These are phyloP conservation scores for Synergus gifuensis DNA, from an alignment of 2,888 invertebrate genomes.

Conservation along the genomic window DNA sequence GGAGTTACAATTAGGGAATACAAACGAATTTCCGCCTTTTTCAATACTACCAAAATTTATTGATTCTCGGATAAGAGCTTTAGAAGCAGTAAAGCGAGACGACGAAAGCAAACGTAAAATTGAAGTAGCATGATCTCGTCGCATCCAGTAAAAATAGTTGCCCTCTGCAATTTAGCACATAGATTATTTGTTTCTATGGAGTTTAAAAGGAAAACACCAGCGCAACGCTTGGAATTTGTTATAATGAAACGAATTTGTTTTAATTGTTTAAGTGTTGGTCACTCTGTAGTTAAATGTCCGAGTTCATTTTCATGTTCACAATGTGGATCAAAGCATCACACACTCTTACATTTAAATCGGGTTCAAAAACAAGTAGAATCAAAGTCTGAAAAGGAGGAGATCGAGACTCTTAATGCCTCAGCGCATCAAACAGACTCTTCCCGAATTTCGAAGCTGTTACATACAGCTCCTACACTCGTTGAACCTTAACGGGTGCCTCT, in stretches of 20 bases:
- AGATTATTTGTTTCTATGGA: neutral
- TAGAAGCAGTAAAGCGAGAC: neutral
- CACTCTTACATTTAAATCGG: neutral
- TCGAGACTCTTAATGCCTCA: too few relatives aligned
- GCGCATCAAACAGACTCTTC: too few relatives aligned
- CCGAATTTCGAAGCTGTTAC: neutral
- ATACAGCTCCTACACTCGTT: neutral
- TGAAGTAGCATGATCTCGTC: neutral
- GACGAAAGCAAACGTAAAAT: neutral
- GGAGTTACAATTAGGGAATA: neutral
- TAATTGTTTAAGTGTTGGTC: neutral
- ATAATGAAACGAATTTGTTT: neutral
- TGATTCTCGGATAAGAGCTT: conserved; percentile 1
- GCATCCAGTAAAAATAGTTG: conserved; percentile 3
- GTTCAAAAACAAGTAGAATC: neutral
- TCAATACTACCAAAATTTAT: neutral
- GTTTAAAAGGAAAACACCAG: neutral
- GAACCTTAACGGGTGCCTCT: conserved; percentile 6
- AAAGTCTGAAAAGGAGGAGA: too few relatives aligned
- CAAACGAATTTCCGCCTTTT: conserved; percentile 3
- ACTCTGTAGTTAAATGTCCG: neutral
- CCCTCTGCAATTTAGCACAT: conserved; percentile 15
- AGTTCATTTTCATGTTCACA: neutral
- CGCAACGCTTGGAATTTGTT: neutral
- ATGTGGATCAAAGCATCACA: conserved; percentile 1